These are phyloP conservation scores for Yoshiicerus persimilis DNA, from an alignment of 1,140 invertebrate species.

Conservation along the genomic window DNA sequence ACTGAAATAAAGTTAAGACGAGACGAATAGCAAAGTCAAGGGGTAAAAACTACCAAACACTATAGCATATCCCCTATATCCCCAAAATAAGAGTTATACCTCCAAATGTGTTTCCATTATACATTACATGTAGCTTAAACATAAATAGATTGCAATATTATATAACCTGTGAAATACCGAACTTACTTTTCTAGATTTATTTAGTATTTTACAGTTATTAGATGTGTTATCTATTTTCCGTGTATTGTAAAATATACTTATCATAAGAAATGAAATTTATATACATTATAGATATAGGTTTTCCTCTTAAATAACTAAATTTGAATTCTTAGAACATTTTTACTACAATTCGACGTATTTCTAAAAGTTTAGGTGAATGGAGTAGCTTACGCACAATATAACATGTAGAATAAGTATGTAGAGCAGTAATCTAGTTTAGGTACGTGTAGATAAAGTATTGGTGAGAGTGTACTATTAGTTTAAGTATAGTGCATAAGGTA, in stretches of 20 bases:
- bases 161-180: background rate
- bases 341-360: background rate
- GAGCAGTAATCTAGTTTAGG: background rate
- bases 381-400: background rate
- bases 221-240: background rate
- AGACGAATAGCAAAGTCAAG: background rate
- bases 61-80: background rate
- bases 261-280: too few species aligned
- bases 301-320: background rate
- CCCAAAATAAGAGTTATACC: background rate
- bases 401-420: too few species aligned
- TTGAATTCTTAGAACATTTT: background rate
- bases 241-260: background rate
- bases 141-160: background rate
- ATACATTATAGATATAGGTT: background rate
- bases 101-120: background rate
- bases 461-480: background rate
- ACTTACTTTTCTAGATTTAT: background rate
- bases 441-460: background rate
- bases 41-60: background rate
- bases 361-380: too few species aligned
- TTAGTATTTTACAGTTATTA: background rate
- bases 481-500: background rate
- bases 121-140: background rate
- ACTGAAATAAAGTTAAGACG: conserved; percentile 17